phyloP scores from a whole-genome alignment of 2,797 vertebrate species.

The Margarornis squamiger region DNA sequence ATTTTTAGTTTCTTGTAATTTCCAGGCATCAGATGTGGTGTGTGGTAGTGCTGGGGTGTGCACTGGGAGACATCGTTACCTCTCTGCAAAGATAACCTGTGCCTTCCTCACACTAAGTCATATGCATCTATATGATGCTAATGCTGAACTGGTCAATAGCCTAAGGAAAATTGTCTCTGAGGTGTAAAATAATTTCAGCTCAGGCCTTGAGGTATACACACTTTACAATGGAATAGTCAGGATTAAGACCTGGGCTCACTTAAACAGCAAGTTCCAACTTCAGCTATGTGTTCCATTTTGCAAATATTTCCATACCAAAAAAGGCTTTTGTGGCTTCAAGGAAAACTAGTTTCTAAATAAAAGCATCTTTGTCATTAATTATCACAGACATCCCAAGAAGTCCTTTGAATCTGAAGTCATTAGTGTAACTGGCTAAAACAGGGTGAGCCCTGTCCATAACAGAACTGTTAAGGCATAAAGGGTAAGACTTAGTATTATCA shows the following conservation, averaged over 20 bases:
- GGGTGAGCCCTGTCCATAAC: not conserved
- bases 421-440: not conserved
- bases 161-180: not conserved
- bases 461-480: not conserved
- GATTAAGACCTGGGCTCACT: not conserved
- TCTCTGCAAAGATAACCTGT: not conserved
- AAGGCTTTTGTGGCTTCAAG: not conserved
- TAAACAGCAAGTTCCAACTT: not conserved
- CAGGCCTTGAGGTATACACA: not conserved
- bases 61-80: not conserved
- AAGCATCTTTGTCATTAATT: not conserved
- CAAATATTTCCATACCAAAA: not conserved
- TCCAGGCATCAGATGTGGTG: not conserved
- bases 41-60: not conserved
- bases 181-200: not conserved
- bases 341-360: not conserved
- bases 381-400: not conserved
- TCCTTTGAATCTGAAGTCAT: not conserved
- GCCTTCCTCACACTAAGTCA: not conserved
- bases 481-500: conserved; percentile 3
- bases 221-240: not conserved
- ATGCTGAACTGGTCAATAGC: not conserved
- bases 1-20: not conserved
- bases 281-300: not conserved
- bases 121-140: not conserved